These are phyloP conservation scores for Phaonia tiefii DNA, from an alignment of 2,888 invertebrate genomes.

Conservation along the genomic window DNA sequence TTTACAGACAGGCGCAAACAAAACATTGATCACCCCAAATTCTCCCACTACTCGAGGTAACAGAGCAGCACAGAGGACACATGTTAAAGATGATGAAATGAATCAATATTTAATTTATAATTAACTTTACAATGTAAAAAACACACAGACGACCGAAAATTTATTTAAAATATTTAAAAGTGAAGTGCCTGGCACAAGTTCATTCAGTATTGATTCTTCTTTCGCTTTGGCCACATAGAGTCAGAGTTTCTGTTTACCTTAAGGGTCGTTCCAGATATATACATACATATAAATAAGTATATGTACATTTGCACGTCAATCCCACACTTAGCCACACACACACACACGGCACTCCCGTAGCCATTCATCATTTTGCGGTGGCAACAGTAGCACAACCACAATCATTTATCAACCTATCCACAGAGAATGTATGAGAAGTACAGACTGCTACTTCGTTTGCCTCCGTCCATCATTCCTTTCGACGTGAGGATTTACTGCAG, in stretches of 20 bases:
- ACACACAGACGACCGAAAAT: conserved; percentile 41
- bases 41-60: background rate
- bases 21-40: conserved; percentile 1
- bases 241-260: conserved; percentile 49
- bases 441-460: background rate
- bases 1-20: conserved; percentile 10
- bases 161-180: conserved; percentile 61
- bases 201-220: conserved; percentile 42
- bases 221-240: conserved; percentile 7
- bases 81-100: conserved; percentile 7
- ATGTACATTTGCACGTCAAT: background rate
- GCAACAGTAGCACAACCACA: conserved; percentile 10
- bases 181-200: conserved; percentile 57
- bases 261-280: conserved; percentile 52
- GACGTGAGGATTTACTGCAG: conserved; percentile 71
- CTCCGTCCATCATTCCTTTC: conserved; percentile 51
- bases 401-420: conserved; percentile 5
- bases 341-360: conserved; percentile 39
- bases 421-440: background rate
- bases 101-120: conserved; percentile 80
- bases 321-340: conserved; percentile 19
- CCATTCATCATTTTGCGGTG: conserved; percentile 47
- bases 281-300: no score
- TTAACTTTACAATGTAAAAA: conserved; percentile 74
- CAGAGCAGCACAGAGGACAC: background rate